Evolutionary conservation across 2,797 vertebrate species (phyloP), one percentile per base, ranked within the genome.

Genomic region (Alexandromys oeconomus): DNA sequence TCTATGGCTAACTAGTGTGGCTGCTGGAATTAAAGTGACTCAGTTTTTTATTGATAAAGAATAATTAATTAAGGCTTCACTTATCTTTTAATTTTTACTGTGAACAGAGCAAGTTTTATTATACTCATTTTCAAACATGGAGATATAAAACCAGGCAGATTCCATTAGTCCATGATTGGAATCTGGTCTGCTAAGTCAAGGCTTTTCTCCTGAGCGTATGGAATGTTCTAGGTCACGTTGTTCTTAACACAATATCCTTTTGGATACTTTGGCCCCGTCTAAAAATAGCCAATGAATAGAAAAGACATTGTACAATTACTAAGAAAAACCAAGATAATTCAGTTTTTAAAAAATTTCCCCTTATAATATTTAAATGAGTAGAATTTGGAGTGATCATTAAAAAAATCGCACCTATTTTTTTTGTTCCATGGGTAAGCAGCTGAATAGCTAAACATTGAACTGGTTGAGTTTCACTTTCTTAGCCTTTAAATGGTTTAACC

Each of bases 351-450:
- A 37, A 76, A 1, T 57, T 74, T 90, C 46, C 34, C 91, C n/a
- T 69, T 81, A 92, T 37, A 94, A 92, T 51, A 71, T 61, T 93
- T 84, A 93, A 71, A 80, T 86, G 84, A 80, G 25, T 79, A 89
- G 40, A 95, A 85, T 92, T 92, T 37, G 13, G 7, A 82, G 54
- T 94, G 37, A 63, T 79, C 40, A 89, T 82, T 61, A 82, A n/a
- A 93, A 63, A 59, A 82, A 82, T 31, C 40, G 1, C 63, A 19
- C 63, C 46, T 82, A 73, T 76, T 63, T 34, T 63, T 34, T 25
- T 91, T 19, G 90, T 93, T 85, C 40, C 17, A 9, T n/a, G 61
- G 43, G 61, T 85, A 85, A n/a, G 19, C 82, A 10, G 71, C 31
- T 57, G 2, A 9, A 21, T 40, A 73, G 69, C 48, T 95, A 74